Base-by-base conservation (phyloP, 2,888 invertebrate species). In the Notodonta ziczac region DNA sequence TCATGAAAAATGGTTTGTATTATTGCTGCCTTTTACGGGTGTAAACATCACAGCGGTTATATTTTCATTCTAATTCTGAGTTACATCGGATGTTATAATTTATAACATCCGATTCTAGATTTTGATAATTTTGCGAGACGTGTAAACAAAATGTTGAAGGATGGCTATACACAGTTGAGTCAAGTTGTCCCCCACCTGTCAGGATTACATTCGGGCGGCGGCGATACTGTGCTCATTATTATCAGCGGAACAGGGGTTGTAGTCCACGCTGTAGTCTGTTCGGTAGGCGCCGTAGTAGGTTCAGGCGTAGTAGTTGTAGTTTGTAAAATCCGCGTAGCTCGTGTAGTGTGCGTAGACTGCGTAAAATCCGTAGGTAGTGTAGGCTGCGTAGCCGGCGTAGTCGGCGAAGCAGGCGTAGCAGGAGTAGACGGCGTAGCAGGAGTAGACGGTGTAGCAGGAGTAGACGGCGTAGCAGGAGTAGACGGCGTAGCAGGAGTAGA, bases 141-240 rank as follows among this genome's bases (percentile, higher is more conserved):
- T n/a, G n/a, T n/a, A n/a, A n/a, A n/a, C n/a, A n/a, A n/a, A n/a
- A n/a, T n/a, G n/a, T n/a, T n/a, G 24, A 24, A 24, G 24, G 24
- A 24, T 24, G 24, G 24, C 24, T 2, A 24, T 24, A 24, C 24
- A 24, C 24, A 24, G 24, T 24, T 24, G 24, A 24, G 24, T 24
- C 24, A 24, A 24, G 24, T 24, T 24, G 24, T 24, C 24, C n/a
- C 46, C 69, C 65, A 83, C 83, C 76, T 61, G 12, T 78, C 75
- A n/a, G 69, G 72, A 0, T 60, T 52, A 42, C 76, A 77, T 12
- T 73, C 71, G 0, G 73, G 71, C 2, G 70, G 72, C 4, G 72
- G 73, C 0, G 70, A 63, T 3, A 66, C 62, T 2, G 73, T 77
- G 14, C 66, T 70, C 65, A 60, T 66, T 16, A 67, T 65, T 10